Base-by-base conservation (phyloP, 2,888 invertebrate genomes). In the Nemotelus nigrinus region DNA sequence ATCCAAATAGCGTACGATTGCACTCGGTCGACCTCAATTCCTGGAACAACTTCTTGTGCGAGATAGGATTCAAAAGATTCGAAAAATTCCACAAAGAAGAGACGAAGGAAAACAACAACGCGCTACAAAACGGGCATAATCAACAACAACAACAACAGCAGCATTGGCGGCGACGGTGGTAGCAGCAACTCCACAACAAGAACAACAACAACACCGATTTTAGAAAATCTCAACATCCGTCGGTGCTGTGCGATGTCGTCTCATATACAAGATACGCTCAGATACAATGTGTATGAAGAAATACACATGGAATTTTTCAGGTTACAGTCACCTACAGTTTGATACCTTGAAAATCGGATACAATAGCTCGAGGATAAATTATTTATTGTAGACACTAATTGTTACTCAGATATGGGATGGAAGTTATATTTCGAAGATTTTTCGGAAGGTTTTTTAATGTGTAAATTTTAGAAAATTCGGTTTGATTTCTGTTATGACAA, bases 11-110 rank as follows among this genome's bases (percentile, higher is more conserved):
- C 44, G 43, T 55, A 55, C 50, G 70, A 70, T 55, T 70, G 70
- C 55, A 70, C 70, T 64, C 75, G 65, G 45, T 50, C 67, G 50
- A 65, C 65, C 76, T 68, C 48, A 68, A 77, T 77, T 77, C 77
- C 58, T 68, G 77, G 77, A 77, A 77, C 65, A 77, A 77, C 77
- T 77, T 77, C 77, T 77, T 77, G 77, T 57, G 77, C 68, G 77
- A 77, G 77, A 47, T 74, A 74, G 50, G 48, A 68, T 41, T 63
- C 43, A 43, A 63, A 63, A 63, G 39, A 43, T 63, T 58, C 58
- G n/a, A 7, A 7, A 65, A 65, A 65, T 50, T 50, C 10, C 10
- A 50, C 10, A 50, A 50, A 6, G 53, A 6, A 7, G 53, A 57
- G 57, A 57, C 57, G 57, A 57, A 57, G n/a, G 57, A 57, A 57